Percentiles rank a stretch among this genome's conserved stretches.
Evolutionary conservation across 2,797 vertebrate species (phyloP).

Genomic region (Tokudaia tokunoshimensis): DNA sequence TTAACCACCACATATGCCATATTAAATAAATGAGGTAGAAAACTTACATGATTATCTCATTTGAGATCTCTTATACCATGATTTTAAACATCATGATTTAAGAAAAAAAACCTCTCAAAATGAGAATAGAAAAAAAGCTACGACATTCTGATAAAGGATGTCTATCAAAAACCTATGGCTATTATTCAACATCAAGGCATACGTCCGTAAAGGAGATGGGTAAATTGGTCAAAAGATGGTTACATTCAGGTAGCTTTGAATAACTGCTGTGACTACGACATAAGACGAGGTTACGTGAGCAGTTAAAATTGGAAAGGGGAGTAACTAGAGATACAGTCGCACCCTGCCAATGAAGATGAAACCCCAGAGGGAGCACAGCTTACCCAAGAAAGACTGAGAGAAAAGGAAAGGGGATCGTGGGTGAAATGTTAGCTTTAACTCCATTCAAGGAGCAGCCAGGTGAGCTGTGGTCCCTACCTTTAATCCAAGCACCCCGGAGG

Average conservation of each 20-base stretch:
- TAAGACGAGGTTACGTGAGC: background rate
- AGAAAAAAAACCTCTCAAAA: background rate
- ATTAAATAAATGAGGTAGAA: background rate
- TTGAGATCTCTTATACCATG: background rate
- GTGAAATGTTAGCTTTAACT: background rate
- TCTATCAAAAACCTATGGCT: background rate
- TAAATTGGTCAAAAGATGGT: background rate
- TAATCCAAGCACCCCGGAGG: background rate
- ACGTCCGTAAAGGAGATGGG: background rate
- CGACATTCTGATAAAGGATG: background rate
- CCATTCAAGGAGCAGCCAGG: background rate
- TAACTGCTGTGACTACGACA: background rate
- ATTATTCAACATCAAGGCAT: background rate
- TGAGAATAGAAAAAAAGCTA: slow-evolving; percentile 21
- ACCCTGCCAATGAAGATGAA: background rate
- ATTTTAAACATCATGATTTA: background rate
- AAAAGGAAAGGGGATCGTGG: background rate
- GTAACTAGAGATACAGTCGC: background rate
- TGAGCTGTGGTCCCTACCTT: background rate
- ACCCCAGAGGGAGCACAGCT: background rate
- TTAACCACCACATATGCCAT: background rate
- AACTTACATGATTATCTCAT: background rate
- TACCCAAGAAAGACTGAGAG: background rate
- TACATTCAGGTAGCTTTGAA: background rate
- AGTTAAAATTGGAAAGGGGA: background rate